Conservation (phyloP, 2,113 vertebrate species). For the Anser brachyrhynchus region DNA sequence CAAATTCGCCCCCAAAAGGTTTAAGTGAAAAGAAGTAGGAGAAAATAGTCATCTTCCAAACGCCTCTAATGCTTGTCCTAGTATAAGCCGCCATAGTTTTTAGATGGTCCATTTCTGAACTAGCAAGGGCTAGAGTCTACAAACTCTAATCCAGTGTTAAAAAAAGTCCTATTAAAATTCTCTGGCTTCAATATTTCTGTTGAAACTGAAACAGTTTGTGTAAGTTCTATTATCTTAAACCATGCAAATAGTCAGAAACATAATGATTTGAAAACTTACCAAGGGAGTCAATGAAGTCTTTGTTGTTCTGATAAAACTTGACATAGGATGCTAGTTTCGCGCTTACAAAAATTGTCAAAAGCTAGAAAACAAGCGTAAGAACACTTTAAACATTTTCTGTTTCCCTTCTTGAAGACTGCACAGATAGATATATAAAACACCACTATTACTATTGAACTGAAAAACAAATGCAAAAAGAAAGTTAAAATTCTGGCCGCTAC, state of each 20-base stretch:
- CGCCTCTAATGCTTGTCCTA: neutral
- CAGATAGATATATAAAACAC: neutral
- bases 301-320: constrained; percentile 98
- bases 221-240: neutral
- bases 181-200: neutral
- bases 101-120: neutral
- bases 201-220: neutral
- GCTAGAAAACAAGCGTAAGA: constrained; percentile 76
- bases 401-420: neutral
- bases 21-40: neutral
- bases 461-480: neutral
- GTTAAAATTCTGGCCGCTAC: neutral
- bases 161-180: neutral
- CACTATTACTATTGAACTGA: neutral
- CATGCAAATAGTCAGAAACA: neutral
- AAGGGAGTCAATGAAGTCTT: constrained; percentile 98
- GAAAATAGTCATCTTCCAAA: neutral
- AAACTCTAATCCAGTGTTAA: neutral
- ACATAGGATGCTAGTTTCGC: constrained; percentile 93
- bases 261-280: constrained; percentile 82
- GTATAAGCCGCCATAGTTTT: neutral
- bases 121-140: neutral
- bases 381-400: neutral
- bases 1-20: neutral
- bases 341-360: constrained; percentile 98